A percentile compares a stretch with the other conserved stretches of the same genome.
These are phyloP conservation scores for Malacoraja senta DNA, from an alignment of 2,797 vertebrate species.

Conservation along the genomic window DNA sequence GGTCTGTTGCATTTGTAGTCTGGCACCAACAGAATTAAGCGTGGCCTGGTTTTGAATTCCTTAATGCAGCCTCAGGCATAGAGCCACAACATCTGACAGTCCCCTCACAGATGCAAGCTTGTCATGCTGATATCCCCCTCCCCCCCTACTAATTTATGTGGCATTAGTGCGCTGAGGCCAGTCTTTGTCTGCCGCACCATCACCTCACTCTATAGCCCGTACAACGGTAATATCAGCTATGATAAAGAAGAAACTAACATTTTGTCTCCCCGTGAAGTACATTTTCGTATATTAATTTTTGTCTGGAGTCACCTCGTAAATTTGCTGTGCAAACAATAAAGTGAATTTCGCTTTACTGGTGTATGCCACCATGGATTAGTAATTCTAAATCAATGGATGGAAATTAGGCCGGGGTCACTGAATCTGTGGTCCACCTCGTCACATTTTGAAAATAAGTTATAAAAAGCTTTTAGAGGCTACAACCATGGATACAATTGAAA, in stretches of 20 bases:
- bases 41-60: constrained; percentile 50
- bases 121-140: not conserved
- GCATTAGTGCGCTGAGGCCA: not conserved
- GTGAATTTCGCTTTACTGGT: constrained; percentile 54
- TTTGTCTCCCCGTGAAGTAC: not conserved
- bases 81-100: constrained; percentile 38
- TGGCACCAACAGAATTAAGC: constrained; percentile 49
- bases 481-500: not conserved
- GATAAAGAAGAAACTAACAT: not conserved
- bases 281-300: constrained; percentile 55
- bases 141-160: not conserved
- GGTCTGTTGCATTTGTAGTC: constrained; percentile 45
- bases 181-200: not conserved
- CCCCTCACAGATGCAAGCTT: not conserved
- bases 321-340: constrained; percentile 54
- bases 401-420: constrained; percentile 42
- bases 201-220: not conserved
- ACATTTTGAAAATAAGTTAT: not conserved
- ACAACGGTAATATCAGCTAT: not conserved
- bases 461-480: not conserved
- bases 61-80: constrained; percentile 45
- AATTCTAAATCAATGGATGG: constrained; percentile 56
- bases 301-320: constrained; percentile 56
- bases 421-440: not conserved
- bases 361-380: constrained; percentile 51